phyloP scores from a whole-genome alignment of 2,797 vertebrate genomes.

The Chromobotia macracanthus region DNA sequence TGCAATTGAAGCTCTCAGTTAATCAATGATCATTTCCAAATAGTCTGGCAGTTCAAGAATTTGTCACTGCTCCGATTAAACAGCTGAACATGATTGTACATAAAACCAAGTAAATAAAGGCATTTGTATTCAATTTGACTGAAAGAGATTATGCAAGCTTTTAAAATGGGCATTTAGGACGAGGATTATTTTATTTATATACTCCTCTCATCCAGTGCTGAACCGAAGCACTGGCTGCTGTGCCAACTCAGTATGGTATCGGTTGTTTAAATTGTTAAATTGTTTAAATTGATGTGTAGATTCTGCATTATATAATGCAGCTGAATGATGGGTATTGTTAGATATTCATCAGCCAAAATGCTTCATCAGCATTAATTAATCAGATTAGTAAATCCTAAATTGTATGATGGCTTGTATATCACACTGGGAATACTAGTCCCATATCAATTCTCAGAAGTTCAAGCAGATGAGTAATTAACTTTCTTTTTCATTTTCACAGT shows the following conservation, averaged over 20 bases:
- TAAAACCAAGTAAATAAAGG: not conserved
- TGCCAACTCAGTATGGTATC: not conserved
- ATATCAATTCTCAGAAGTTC: not conserved
- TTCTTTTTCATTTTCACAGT: not conserved
- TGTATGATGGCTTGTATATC: not conserved
- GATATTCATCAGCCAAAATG: not conserved
- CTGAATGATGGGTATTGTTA: not conserved
- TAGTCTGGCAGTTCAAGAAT: not conserved
- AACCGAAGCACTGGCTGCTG: not conserved
- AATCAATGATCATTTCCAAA: not conserved
- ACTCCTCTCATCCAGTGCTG: not conserved
- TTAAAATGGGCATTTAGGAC: not conserved
- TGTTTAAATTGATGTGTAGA: not conserved
- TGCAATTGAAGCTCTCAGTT: not conserved
- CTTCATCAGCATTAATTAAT: not conserved
- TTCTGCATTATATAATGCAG: not conserved
- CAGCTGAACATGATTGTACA: not conserved
- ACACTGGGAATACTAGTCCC: not conserved
- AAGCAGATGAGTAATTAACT: not conserved
- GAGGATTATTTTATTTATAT: not conserved
- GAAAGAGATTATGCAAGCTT: too few species aligned
- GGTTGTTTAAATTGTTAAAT: not conserved
- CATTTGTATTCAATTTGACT: slow-evolving; percentile 5
- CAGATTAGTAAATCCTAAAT: not conserved
- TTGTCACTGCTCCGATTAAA: slow-evolving; percentile 1